phyloP scores from a whole-genome alignment of 1,140 invertebrate species.

The Cydia splendana region DNA sequence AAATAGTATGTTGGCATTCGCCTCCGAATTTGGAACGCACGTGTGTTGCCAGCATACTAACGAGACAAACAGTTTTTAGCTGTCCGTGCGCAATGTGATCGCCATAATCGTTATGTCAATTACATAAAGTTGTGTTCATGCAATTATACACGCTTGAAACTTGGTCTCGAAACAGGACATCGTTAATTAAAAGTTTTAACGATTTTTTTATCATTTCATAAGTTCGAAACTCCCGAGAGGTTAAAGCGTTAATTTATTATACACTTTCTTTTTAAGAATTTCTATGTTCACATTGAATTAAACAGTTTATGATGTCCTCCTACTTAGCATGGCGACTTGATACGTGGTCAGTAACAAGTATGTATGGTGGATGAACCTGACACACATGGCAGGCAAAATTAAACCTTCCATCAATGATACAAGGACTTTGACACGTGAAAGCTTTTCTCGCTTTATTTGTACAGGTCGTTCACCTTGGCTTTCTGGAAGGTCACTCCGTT shows the following conservation, averaged over 20 bases:
- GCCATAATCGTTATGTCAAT: slow-evolving; percentile 25
- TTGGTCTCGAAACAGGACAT: slow-evolving; percentile 4
- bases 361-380: background rate
- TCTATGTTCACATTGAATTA: slow-evolving; percentile 8
- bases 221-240: background rate
- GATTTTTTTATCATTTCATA: slow-evolving; percentile 28
- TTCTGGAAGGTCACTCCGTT: slow-evolving; percentile 20
- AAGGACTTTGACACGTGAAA: background rate
- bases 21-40: slow-evolving; percentile 29
- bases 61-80: slow-evolving; percentile 25
- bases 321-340: slow-evolving; percentile 15
- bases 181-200: slow-evolving; percentile 20
- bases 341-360: background rate
- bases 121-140: slow-evolving; percentile 20
- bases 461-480: slow-evolving; percentile 28
- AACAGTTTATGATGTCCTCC: background rate
- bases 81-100: background rate
- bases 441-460: background rate
- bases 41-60: slow-evolving; percentile 31
- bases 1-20: slow-evolving; percentile 14
- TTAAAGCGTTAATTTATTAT: slow-evolving; percentile 3
- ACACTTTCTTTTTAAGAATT: slow-evolving; percentile 27
- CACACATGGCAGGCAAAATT: background rate
- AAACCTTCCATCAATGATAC: background rate
- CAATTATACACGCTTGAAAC: background rate